A percentile compares a stretch with the other conserved stretches of the same genome.
phyloP scores from a whole-genome alignment of 2,888 invertebrate genomes.

The Stegana nigrithorax region DNA sequence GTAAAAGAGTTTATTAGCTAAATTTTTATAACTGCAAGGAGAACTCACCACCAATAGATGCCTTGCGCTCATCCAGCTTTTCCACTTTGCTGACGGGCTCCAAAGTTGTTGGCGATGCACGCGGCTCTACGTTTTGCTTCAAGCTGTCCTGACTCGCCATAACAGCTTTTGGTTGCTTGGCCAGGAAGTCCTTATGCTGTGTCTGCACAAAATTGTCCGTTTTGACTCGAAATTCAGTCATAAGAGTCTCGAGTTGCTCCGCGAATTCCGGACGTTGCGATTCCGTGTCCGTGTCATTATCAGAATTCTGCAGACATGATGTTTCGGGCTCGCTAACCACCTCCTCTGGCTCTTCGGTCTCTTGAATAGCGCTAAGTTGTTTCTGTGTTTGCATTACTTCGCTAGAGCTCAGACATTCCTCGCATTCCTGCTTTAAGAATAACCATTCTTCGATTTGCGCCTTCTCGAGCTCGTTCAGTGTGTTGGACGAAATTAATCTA shows the following conservation, averaged over 20 bases:
- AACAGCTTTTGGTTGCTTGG: slow-evolving; percentile 67
- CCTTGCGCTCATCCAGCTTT: slow-evolving; percentile 44
- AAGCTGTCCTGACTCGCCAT: slow-evolving; percentile 66
- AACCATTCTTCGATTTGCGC: slow-evolving; percentile 86
- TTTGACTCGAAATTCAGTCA: slow-evolving; percentile 78
- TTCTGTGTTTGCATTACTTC: slow-evolving; percentile 62
- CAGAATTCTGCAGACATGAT: slow-evolving; percentile 64
- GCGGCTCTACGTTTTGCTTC: slow-evolving; percentile 32
- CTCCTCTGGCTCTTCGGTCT: slow-evolving; percentile 74
- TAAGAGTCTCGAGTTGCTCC: slow-evolving; percentile 78
- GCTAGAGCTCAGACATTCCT: slow-evolving; percentile 75
- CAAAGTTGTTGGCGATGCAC: slow-evolving; percentile 32
- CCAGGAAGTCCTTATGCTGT: slow-evolving; percentile 74
- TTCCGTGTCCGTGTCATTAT: slow-evolving; percentile 69
- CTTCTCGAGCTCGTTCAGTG: slow-evolving; percentile 78
- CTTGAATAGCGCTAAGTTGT: slow-evolving; percentile 67
- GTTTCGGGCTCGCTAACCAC: slow-evolving; percentile 74
- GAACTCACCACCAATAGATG: slow-evolving; percentile 47
- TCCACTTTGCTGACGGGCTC: slow-evolving; percentile 23
- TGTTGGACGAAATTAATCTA: slow-evolving; percentile 75
- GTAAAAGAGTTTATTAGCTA: not conserved
- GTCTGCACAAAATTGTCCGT: slow-evolving; percentile 77
- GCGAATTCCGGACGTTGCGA: slow-evolving; percentile 76
- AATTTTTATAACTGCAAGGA: not conserved
- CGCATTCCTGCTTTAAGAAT: slow-evolving; percentile 87